A percentile compares a stretch with the other conserved stretches of the same genome.
phyloP scores from a whole-genome alignment of 2,888 invertebrate genomes.

The Acanthopleura granulata region DNA sequence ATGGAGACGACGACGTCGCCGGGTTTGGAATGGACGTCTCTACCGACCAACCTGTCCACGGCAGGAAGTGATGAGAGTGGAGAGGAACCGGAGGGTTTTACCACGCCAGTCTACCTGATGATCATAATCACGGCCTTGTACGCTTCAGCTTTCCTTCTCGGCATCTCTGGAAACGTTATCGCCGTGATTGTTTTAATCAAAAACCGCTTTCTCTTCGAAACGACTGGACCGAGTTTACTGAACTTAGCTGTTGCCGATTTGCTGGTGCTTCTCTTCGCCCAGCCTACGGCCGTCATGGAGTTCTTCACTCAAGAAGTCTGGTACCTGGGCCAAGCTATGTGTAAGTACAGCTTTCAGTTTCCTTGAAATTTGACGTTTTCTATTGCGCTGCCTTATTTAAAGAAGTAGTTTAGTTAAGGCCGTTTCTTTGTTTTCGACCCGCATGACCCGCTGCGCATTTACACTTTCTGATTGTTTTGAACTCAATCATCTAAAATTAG shows the following conservation, averaged over 20 bases:
- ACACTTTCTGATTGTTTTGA: no score
- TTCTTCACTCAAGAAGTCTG: conserved; percentile 92
- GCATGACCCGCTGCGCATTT: no score
- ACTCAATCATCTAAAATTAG: no score
- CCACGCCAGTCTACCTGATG: conserved; percentile 79
- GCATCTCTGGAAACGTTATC: conserved; percentile 92
- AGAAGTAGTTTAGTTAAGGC: no score
- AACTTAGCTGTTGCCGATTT: conserved; percentile 94
- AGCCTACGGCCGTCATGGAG: conserved; percentile 92
- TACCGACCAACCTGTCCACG: background rate
- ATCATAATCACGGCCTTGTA: conserved; percentile 90
- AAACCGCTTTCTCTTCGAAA: conserved; percentile 83
- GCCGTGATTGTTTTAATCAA: conserved; percentile 92
- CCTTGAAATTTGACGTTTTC: no score
- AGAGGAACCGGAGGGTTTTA: background rate
- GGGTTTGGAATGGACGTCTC: no score
- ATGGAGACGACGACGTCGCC: no score
- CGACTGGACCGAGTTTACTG: conserved; percentile 74
- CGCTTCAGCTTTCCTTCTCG: conserved; percentile 88
- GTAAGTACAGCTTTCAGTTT: conserved; percentile 77
- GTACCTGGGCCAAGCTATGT: conserved; percentile 92
- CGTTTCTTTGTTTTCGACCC: no score
- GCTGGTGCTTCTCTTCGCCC: conserved; percentile 90
- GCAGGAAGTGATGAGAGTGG: background rate
- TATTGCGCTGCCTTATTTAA: no score